Evolutionary conservation across 2,888 invertebrate genomes (phyloP).

Genomic region (Drosophila rubida): DNA sequence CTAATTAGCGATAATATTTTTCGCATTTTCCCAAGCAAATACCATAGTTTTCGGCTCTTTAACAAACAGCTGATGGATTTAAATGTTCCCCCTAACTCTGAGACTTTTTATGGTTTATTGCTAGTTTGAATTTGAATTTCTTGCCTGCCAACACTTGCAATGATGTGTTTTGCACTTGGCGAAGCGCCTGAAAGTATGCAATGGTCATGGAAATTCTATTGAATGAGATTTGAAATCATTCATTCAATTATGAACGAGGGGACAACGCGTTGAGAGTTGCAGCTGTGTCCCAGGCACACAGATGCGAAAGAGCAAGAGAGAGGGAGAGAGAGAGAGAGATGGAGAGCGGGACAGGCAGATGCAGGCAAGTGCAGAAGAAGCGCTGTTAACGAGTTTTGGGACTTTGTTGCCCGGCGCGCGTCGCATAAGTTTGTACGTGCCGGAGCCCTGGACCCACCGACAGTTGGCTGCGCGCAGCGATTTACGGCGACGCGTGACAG

Average conservation of each 20-base stretch:
- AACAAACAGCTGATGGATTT: no score
- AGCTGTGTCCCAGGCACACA: background rate
- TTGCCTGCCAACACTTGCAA: background rate
- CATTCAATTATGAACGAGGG: slow-evolving; percentile 20
- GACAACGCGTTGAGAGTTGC: slow-evolving; percentile 5
- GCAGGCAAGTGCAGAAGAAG: slow-evolving; percentile 46
- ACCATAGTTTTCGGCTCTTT: no score
- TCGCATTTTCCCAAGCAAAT: background rate
- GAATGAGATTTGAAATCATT: slow-evolving; percentile 21
- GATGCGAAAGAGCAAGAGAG: no score
- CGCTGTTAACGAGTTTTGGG: slow-evolving; percentile 75
- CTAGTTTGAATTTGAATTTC: no score
- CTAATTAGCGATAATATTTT: slow-evolving; percentile 9
- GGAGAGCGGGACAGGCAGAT: background rate
- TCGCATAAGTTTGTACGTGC: slow-evolving; percentile 64
- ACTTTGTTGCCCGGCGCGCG: slow-evolving; percentile 36
- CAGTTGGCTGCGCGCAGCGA: slow-evolving; percentile 36
- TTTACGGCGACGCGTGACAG: slow-evolving; percentile 56
- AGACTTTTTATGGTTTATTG: no score
- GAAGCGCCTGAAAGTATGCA: slow-evolving; percentile 14
- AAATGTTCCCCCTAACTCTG: no score
- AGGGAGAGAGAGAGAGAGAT: background rate
- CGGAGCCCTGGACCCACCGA: slow-evolving; percentile 14
- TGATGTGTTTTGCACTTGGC: background rate
- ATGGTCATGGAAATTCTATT: slow-evolving; percentile 3